Conservation (phyloP, 2,888 invertebrate species). For the Athalia rosae region DNA sequence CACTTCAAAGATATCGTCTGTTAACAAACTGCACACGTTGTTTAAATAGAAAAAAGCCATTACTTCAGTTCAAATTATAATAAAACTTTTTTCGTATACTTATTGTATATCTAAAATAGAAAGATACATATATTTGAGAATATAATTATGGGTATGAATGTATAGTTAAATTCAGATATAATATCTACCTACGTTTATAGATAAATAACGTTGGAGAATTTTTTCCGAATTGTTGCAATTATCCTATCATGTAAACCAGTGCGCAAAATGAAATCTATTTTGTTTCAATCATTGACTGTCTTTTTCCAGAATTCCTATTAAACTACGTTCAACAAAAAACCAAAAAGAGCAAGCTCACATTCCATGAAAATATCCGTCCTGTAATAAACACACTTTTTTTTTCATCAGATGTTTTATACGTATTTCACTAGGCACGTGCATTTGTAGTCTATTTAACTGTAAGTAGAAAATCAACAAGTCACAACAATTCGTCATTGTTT, state of each 20-base stretch:
- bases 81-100: no score
- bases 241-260: background rate
- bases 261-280: slow-evolving; percentile 4
- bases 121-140: no score
- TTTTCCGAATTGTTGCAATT: slow-evolving; percentile 26
- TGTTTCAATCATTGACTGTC: background rate
- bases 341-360: background rate
- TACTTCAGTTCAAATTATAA: no score
- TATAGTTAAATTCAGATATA: background rate
- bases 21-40: no score
- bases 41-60: no score
- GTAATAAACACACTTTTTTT: background rate
- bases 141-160: no score
- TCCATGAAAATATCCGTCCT: slow-evolving; percentile 21
- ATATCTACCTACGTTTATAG: background rate
- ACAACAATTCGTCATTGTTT: background rate
- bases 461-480: background rate
- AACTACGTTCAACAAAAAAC: background rate
- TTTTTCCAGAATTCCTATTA: background rate
- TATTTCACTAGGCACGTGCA: slow-evolving; percentile 1
- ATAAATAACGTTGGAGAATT: background rate
- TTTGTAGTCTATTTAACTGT: background rate
- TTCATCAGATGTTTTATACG: slow-evolving; percentile 14
- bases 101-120: no score
- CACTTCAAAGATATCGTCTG: no score